A percentile compares a stretch with the other conserved stretches of the same genome.
Evolutionary conservation across 2,797 vertebrate species (phyloP).

Genomic region (Gymnoscopelus microlampas): DNA sequence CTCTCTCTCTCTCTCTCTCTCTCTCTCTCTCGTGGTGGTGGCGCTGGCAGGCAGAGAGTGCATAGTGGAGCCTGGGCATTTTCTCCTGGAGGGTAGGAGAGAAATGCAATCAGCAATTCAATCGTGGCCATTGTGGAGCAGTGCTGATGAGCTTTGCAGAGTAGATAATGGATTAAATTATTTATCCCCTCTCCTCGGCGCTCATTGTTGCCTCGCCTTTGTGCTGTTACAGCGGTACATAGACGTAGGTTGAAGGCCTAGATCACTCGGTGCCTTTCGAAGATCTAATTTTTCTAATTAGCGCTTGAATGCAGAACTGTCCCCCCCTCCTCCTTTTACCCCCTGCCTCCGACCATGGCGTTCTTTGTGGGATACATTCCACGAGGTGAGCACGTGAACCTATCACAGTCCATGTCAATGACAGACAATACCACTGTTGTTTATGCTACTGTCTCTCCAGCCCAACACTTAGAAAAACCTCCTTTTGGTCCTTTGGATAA

Average conservation of each 20-base stretch:
- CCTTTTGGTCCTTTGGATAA: not conserved
- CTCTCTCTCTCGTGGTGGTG: slow-evolving; percentile 46
- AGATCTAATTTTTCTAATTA: slow-evolving; percentile 98
- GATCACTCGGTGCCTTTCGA: slow-evolving; percentile 91
- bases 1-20: slow-evolving; percentile 17
- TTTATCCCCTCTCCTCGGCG: slow-evolving; percentile 82
- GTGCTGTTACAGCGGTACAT: slow-evolving; percentile 73
- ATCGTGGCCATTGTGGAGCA: slow-evolving; percentile 82
- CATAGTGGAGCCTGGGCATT: slow-evolving; percentile 72
- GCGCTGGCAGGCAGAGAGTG: slow-evolving; percentile 63
- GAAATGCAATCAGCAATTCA: slow-evolving; percentile 85
- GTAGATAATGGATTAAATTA: slow-evolving; percentile 99
- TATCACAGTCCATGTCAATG: slow-evolving; percentile 74
- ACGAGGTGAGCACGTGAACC: slow-evolving; percentile 84
- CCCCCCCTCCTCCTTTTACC: slow-evolving; percentile 51
- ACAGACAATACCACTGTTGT: slow-evolving; percentile 38
- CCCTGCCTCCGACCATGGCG: slow-evolving; percentile 66
- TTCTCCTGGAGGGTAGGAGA: slow-evolving; percentile 77
- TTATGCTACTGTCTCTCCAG: slow-evolving; percentile 9
- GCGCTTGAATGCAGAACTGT: slow-evolving; percentile 87
- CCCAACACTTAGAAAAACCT: slow-evolving; percentile 34
- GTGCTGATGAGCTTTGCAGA: slow-evolving; percentile 92
- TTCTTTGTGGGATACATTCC: slow-evolving; percentile 81
- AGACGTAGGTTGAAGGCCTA: slow-evolving; percentile 89
- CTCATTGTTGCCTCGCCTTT: slow-evolving; percentile 80